phyloP scores from a whole-genome alignment of 2,888 invertebrate genomes.

The Nasonovia ribisnigri region DNA sequence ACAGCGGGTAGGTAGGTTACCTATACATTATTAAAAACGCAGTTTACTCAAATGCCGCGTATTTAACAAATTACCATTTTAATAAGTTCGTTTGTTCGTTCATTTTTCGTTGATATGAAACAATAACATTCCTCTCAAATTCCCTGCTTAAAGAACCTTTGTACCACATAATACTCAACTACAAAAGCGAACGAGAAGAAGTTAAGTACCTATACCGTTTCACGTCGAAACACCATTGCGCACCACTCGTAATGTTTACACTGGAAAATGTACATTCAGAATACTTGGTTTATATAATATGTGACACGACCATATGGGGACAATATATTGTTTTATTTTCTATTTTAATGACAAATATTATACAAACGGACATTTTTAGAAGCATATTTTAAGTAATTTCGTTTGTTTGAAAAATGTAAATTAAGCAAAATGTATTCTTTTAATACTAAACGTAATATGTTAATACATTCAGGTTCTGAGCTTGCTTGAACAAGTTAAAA shows the following conservation, averaged over 20 bases:
- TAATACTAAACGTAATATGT: neutral
- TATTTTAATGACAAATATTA: neutral
- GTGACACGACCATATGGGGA: neutral
- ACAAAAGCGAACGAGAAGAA: neutral
- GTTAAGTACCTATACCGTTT: neutral
- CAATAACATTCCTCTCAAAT: neutral
- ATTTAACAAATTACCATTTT: constrained; percentile 29
- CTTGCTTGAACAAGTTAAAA: neutral
- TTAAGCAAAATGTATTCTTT: neutral
- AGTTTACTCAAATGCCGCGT: neutral
- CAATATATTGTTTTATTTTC: neutral
- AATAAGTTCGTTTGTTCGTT: constrained; percentile 15
- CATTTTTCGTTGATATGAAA: neutral
- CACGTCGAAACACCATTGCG: neutral
- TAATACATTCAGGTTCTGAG: neutral
- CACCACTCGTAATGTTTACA: neutral
- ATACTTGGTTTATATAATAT: neutral
- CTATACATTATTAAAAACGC: neutral
- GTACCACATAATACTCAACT: neutral
- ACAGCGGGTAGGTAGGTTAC: neutral
- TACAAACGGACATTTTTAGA: neutral
- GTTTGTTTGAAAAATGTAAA: neutral
- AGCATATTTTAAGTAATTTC: neutral
- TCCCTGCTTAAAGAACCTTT: neutral
- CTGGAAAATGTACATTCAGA: neutral